Evolutionary conservation across 64 coral and sea anemone genomes (phyloP), one percentile per base, ranked within the genome.

Genomic region (Montipora foliosa): DNA sequence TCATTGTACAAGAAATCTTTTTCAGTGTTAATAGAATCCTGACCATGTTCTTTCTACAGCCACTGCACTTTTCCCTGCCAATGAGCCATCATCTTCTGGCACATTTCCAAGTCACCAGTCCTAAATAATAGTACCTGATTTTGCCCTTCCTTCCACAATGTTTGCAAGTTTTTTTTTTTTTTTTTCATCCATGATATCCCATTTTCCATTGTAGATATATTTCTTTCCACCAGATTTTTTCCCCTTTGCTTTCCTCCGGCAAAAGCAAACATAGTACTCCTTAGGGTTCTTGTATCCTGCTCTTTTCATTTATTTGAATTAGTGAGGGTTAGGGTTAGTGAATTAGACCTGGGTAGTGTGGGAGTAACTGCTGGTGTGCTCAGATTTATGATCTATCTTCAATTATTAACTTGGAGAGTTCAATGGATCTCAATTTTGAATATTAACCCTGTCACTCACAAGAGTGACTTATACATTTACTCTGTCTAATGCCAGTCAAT

Each of bases 51-150:
- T 20, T 37, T 68, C 25, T 25, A 13, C 6, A 67, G 11, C 64
- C 64, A 67, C 2, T 67, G 94, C 17, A 88, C 89, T 20, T 37
- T 68, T 72, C 91, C 51, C 51, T 87, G 7, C 94, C 89, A 91
- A 44, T 87, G 6, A 67, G 11, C 6, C 6, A 13, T 67, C 64
- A 67, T 67, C 17, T 67, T 67, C 11, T 67, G 6, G 15, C 64
- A 67, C 17, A 67, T 67, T 13, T 67, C 3, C 6, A 13, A 13
- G 11, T 67, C 64, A 7, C 11, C 15, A 67, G 64, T 67, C 51
- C 51, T 1, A 90, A 17, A 19, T 89, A 77, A 58, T 77, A 89
- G 19, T 89, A 89, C 11, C 61, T 60, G 3, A 89, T 77, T 0
- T 11, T 44, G 3, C 88, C 88, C 47, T 46, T 20, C 16, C 79